A percentile compares a stretch with the other conserved stretches of the same genome.
phyloP scores from a whole-genome alignment of 2,888 invertebrate species.

The Resseliella maxima region DNA sequence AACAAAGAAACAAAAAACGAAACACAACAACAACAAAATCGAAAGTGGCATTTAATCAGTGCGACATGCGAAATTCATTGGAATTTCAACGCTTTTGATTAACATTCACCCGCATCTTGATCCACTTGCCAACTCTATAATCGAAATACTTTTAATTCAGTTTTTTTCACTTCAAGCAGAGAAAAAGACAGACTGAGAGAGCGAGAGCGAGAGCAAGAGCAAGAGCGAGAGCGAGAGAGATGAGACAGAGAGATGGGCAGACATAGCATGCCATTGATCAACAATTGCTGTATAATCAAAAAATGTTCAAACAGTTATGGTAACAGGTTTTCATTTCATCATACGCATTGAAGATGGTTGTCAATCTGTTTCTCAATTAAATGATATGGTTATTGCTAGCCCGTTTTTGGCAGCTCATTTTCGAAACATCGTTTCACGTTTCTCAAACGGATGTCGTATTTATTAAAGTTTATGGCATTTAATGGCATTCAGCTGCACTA shows the following conservation, averaged over 20 bases:
- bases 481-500: background rate
- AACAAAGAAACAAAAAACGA: background rate
- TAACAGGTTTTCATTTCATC: background rate
- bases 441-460: background rate
- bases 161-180: background rate
- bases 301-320: background rate
- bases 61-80: background rate
- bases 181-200: no score
- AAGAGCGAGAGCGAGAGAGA: no score
- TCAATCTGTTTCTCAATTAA: background rate
- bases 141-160: no score
- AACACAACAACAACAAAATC: background rate
- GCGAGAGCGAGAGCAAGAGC: no score
- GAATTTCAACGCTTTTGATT: background rate
- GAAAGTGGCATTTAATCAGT: conserved; percentile 46
- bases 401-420: background rate
- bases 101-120: conserved; percentile 11
- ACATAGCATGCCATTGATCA: no score
- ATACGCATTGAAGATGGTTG: background rate
- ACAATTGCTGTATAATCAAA: no score
- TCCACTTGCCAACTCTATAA: background rate
- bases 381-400: background rate
- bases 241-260: no score
- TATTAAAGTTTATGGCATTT: background rate
- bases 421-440: background rate